Percentiles rank a stretch among this genome's conserved stretches.
Evolutionary conservation across 2,797 vertebrate genomes (phyloP).

Genomic region (Pangasius larnaudii): DNA sequence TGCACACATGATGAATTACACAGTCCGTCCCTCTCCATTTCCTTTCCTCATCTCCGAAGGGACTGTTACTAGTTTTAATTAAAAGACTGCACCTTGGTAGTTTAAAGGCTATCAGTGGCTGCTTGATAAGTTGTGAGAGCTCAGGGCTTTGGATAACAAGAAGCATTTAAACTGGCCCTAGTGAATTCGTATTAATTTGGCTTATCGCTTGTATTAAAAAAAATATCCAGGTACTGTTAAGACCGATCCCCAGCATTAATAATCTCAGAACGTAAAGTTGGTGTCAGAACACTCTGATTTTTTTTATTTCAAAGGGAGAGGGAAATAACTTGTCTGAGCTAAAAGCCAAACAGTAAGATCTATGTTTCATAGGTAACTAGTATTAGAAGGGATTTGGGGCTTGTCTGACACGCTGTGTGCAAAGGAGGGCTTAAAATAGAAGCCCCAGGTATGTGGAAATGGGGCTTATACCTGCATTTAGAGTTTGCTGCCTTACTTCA

Average conservation of each 20-base stretch:
- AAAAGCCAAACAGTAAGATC: slow-evolving; percentile 80
- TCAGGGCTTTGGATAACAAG: slow-evolving; percentile 80
- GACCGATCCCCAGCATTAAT: slow-evolving; percentile 81
- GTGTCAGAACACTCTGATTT: slow-evolving; percentile 72
- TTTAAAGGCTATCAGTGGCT: slow-evolving; percentile 83
- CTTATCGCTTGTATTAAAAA: slow-evolving; percentile 74
- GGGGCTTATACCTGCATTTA: slow-evolving; percentile 78
- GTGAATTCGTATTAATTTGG: slow-evolving; percentile 84
- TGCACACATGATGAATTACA: slow-evolving; percentile 72
- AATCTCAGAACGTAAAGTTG: slow-evolving; percentile 82
- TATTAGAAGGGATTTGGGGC: slow-evolving; percentile 84
- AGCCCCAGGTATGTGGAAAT: slow-evolving; percentile 63
- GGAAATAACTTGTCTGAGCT: slow-evolving; percentile 76
- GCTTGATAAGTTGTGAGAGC: slow-evolving; percentile 79
- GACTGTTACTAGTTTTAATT: slow-evolving; percentile 80
- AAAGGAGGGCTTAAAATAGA: slow-evolving; percentile 83
- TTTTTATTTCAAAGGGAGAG: slow-evolving; percentile 66
- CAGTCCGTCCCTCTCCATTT: slow-evolving; percentile 65
- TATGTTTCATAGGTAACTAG: slow-evolving; percentile 81
- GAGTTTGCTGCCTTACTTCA: slow-evolving; percentile 66
- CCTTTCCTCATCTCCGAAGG: slow-evolving; percentile 67
- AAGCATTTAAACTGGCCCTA: slow-evolving; percentile 78
- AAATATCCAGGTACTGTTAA: slow-evolving; percentile 78
- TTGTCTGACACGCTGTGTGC: slow-evolving; percentile 78
- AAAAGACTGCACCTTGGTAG: slow-evolving; percentile 81